These are phyloP conservation scores for Brachionus calyciflorus DNA, from an alignment of 1,140 invertebrate species.

Conservation along the genomic window DNA sequence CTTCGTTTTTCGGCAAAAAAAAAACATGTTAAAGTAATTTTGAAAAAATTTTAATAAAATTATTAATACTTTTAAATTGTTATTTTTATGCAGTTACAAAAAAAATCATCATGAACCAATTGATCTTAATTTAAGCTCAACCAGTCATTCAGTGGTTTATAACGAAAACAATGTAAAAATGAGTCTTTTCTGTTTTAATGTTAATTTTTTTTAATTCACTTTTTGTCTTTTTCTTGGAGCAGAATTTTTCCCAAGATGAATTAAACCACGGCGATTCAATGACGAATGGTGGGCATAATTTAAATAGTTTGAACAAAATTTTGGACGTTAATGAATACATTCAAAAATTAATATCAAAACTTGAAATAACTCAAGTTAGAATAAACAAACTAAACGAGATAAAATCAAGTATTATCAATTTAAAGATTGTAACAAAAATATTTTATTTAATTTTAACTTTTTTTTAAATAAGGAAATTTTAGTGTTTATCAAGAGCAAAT, in stretches of 20 bases:
- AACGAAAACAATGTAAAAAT: no score
- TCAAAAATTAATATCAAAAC: not conserved
- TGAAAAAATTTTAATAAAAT: no score
- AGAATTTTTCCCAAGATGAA: no score
- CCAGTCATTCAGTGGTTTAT: not conserved
- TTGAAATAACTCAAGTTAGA: not conserved
- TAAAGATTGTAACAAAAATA: no score
- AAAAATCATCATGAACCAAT: not conserved
- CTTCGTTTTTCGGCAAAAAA: no score
- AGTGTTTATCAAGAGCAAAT: not conserved
- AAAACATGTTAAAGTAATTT: no score
- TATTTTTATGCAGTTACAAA: not conserved
- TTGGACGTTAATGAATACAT: not conserved
- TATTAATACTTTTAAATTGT: not conserved
- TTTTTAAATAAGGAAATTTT: not conserved
- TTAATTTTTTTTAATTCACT: no score
- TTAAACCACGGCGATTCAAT: no score
- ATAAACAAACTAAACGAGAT: not conserved
- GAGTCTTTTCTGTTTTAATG: no score
- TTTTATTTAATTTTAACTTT: not conserved
- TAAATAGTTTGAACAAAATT: not conserved
- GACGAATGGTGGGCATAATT: no score
- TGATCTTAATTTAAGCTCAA: not conserved
- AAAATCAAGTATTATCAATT: not conserved
- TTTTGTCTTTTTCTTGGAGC: no score